These are phyloP conservation scores for Sciurus vulgaris DNA, from an alignment of 2,797 vertebrate species.

Conservation along the genomic window DNA sequence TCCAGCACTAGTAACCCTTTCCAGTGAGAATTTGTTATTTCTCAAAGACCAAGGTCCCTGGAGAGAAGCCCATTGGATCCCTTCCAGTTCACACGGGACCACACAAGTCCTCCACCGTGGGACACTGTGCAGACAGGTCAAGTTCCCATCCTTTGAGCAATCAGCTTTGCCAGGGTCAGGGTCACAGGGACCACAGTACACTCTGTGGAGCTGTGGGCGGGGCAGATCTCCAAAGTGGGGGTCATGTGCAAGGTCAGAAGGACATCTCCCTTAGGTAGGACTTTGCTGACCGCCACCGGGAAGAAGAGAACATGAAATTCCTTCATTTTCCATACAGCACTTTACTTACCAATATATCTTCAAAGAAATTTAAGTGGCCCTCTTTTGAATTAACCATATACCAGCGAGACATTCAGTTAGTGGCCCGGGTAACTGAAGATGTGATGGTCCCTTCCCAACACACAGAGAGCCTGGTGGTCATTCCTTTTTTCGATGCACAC, in stretches of 20 bases:
- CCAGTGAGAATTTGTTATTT: slow-evolving; percentile 20
- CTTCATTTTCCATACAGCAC: background rate
- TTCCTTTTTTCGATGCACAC: background rate
- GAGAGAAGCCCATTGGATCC: background rate
- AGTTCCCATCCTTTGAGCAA: background rate
- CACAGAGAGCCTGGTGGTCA: background rate
- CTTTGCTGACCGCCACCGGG: background rate
- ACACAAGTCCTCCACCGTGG: slow-evolving; percentile 4
- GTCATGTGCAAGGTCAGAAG: background rate
- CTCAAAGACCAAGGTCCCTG: slow-evolving; percentile 39
- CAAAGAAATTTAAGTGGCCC: background rate
- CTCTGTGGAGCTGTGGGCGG: background rate
- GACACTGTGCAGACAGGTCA: slow-evolving; percentile 10
- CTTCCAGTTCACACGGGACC: background rate
- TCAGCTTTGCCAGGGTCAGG: background rate
- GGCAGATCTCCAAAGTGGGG: background rate
- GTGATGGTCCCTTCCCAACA: background rate
- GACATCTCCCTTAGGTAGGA: background rate
- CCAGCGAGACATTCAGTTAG: background rate
- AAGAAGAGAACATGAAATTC: background rate
- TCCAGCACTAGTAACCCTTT: slow-evolving; percentile 6
- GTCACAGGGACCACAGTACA: background rate
- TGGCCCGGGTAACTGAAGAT: background rate
- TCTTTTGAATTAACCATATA: slow-evolving; percentile 2
- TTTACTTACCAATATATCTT: background rate